phyloP scores from a whole-genome alignment of 2,888 invertebrate species.

The Ormyrus thymus region DNA sequence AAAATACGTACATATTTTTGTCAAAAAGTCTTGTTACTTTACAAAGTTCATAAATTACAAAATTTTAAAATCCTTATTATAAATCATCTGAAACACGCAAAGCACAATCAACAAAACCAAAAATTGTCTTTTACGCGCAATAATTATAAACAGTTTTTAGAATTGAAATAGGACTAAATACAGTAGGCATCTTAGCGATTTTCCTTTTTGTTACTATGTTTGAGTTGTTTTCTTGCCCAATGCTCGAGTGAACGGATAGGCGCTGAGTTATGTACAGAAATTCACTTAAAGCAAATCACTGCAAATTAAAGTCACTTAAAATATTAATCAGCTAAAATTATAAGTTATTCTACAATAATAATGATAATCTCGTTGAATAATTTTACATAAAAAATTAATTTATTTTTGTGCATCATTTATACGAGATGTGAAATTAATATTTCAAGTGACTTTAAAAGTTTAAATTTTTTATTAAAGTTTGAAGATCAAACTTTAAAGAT shows the following conservation, averaged over 20 bases:
- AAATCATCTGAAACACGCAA: conserved; percentile 24
- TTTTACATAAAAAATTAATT: too few species aligned
- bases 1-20: conserved; percentile 13
- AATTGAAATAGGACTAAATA: conserved; percentile 41
- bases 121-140: conserved; percentile 19
- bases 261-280: too few species aligned
- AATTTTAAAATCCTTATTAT: conserved; percentile 38
- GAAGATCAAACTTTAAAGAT: too few species aligned
- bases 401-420: too few species aligned
- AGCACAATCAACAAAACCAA: conserved; percentile 31
- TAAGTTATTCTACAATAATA: too few species aligned
- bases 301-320: background rate
- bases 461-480: too few species aligned
- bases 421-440: too few species aligned
- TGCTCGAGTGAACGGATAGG: too few species aligned
- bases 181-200: background rate
- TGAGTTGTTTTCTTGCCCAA: too few species aligned
- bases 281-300: too few species aligned
- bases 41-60: conserved; percentile 39
- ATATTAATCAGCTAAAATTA: background rate
- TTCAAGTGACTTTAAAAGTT: too few species aligned
- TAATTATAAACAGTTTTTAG: conserved; percentile 34
- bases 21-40: conserved; percentile 38
- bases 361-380: background rate
- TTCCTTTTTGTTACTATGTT: too few species aligned